Evolutionary conservation across 2,797 vertebrate species (phyloP).

Genomic region (Sebastes trivittatus): DNA sequence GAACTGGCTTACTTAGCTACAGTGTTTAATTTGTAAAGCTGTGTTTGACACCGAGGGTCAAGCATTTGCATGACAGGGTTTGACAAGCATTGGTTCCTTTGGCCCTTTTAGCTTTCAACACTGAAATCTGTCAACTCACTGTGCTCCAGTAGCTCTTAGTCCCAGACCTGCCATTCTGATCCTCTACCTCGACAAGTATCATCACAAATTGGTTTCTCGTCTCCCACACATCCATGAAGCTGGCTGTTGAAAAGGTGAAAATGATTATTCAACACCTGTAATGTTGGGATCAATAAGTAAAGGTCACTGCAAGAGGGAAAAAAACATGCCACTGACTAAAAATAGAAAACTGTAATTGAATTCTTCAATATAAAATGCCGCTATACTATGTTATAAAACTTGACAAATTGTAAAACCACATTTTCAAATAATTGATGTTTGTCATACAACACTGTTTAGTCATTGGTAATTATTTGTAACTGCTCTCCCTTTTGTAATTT

Average conservation of each 20-base stretch:
- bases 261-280: slow-evolving; percentile 24
- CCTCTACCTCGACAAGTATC: slow-evolving; percentile 13
- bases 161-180: slow-evolving; percentile 26
- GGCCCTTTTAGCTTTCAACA: slow-evolving; percentile 34
- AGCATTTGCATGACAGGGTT: slow-evolving; percentile 34
- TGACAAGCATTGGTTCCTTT: slow-evolving; percentile 25
- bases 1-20: background rate
- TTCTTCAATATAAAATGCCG: background rate
- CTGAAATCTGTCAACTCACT: slow-evolving; percentile 33
- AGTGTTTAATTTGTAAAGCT: slow-evolving; percentile 33
- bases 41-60: slow-evolving; percentile 24
- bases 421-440: background rate
- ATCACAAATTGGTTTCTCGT: slow-evolving; percentile 32
- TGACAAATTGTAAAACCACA: background rate
- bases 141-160: slow-evolving; percentile 9
- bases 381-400: no score
- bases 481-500: background rate
- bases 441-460: background rate
- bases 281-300: slow-evolving; percentile 23
- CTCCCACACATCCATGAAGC: slow-evolving; percentile 3
- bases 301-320: background rate
- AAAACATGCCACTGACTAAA: background rate
- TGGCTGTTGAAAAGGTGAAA: slow-evolving; percentile 7
- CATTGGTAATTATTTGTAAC: background rate
- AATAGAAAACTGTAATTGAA: background rate